phyloP scores from a whole-genome alignment of 2,888 invertebrate species.

The Mesorhabditis belari region DNA sequence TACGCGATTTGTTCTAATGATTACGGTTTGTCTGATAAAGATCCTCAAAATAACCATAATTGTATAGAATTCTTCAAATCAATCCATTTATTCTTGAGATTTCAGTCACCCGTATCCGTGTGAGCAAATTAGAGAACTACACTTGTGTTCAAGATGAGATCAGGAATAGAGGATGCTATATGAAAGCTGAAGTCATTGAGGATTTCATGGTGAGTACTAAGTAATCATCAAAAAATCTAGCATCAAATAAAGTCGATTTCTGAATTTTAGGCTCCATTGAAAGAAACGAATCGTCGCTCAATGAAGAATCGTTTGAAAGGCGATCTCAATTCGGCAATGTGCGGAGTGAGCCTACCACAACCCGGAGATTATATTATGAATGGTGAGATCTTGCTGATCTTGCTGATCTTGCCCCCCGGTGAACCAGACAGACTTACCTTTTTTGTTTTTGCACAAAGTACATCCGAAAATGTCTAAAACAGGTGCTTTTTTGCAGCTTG shows the following conservation, averaged over 20 bases:
- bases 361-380: not conserved
- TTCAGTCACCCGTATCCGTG: not conserved
- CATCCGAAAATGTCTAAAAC: too few relatives aligned
- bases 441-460: too few relatives aligned
- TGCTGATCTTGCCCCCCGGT: too few relatives aligned
- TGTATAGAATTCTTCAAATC: too few relatives aligned
- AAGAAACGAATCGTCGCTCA: not conserved
- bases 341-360: not conserved
- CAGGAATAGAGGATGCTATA: not conserved
- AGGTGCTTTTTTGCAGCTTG: not conserved
- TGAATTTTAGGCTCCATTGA: not conserved
- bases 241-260: not conserved
- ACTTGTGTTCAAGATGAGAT: not conserved
- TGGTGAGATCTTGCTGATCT: not conserved
- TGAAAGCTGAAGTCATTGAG: not conserved
- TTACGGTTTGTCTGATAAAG: too few relatives aligned
- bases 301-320: not conserved
- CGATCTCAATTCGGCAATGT: not conserved
- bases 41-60: too few relatives aligned
- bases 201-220: not conserved
- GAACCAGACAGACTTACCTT: too few relatives aligned
- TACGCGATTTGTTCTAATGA: too few relatives aligned
- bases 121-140: not conserved
- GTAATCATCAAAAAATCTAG: not conserved
- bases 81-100: not conserved